Base-by-base conservation (phyloP, 2,888 invertebrate genomes). In the Perithous albicinctus region DNA sequence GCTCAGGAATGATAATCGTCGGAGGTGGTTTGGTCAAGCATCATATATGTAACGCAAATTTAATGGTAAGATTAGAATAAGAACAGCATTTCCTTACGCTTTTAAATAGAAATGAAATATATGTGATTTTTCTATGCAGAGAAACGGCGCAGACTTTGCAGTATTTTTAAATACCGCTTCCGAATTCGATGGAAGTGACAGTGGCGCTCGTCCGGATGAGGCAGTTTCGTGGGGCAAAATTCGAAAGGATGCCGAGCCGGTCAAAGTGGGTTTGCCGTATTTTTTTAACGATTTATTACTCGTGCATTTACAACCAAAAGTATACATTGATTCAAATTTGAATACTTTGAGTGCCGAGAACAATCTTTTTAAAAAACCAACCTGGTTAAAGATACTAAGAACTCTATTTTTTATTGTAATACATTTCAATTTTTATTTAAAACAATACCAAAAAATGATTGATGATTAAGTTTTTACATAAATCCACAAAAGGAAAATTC, bases 161-260 rank as follows among this genome's bases (percentile, higher is more conserved):
- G 98, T 99, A 0, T 99, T 97, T 93, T 94, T 99, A 10, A 99
- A 99, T 92, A 99, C 99, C 0, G 97, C 96, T 0, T 96, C 96
- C 35, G 99, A 99, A 93, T 99, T 96, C 94, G 99, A 99, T 94
- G 99, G 98, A 0, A 99, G 98, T 91, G 99, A 99, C 92, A 97
- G 99, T 38, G 99, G 99, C 0, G 99, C 99, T 0, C 94, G 97
- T 77, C 99, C 99, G 0, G 99, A 99, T 94, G 99, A 99, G 93
- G 99, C 99, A 0, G 95, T 99, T 0, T 99, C 99, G 2, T 99
- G 99, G 99, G 99, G 99, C 0, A 99, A 99, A 94, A 99, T 99
- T 79, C 96, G 96, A 89, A 95, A 95, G 84, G 96, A 96, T 83
- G 98, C 99, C 0, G 95, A 94, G 29, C 98, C 99, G 0, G 97